These are phyloP conservation scores for Melanerpes formicivorus DNA, from an alignment of 2,113 vertebrate genomes.

Conservation along the genomic window DNA sequence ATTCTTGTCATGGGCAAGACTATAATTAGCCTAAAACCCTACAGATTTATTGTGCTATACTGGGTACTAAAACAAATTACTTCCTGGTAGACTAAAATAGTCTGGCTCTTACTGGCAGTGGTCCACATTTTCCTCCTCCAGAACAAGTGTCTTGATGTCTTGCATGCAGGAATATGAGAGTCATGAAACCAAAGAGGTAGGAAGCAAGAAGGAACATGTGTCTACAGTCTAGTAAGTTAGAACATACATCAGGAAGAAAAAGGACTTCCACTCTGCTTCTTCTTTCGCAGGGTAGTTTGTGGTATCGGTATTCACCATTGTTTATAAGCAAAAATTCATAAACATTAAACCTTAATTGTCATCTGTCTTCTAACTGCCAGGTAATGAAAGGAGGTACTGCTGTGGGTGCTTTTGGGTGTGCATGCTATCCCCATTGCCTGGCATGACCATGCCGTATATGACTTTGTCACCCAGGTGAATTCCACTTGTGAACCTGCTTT, in stretches of 20 bases:
- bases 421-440: accelerated
- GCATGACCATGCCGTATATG: accelerated
- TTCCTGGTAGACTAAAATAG: neutral
- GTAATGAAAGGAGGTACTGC: neutral
- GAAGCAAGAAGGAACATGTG: neutral
- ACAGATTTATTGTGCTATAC: neutral
- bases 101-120: slow-evolving; percentile 1
- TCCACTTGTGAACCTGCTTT: neutral
- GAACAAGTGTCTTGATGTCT: neutral
- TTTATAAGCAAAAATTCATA: neutral
- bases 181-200: neutral
- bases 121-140: neutral
- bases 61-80: neutral
- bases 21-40: neutral
- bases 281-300: neutral
- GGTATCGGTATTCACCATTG: neutral
- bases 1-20: neutral
- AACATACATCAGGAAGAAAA: neutral
- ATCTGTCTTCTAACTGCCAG: neutral
- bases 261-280: neutral
- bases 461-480: neutral
- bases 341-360: neutral
- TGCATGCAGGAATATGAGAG: neutral
- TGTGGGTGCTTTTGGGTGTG: accelerated
- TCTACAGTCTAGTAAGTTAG: neutral